Conservation (phyloP, 2,888 invertebrate genomes). For the Lepidocyrtinus sp. region DNA sequence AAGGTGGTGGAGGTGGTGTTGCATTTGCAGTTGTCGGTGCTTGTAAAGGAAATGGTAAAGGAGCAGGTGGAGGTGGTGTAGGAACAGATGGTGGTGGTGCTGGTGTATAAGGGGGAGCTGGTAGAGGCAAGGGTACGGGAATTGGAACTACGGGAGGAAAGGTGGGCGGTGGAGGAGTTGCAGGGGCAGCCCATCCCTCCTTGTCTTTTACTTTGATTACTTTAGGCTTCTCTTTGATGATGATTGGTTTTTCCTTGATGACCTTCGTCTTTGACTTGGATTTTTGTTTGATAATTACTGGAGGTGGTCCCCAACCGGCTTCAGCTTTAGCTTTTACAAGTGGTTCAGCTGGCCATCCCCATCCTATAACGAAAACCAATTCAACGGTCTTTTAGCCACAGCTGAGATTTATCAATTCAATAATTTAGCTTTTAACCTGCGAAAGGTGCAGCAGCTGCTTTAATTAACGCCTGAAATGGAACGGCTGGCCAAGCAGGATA, state of each 20-base stretch:
- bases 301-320: neutral
- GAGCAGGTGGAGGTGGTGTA: neutral
- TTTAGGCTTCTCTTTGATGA: neutral
- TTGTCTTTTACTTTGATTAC: neutral
- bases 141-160: neutral
- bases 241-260: neutral
- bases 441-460: no score
- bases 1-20: neutral
- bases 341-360: neutral
- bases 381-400: no score
- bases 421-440: no score
- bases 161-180: neutral
- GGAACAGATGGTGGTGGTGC: neutral
- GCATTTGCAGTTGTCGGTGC: neutral
- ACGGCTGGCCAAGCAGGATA: neutral
- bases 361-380: no score
- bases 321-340: neutral
- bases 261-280: neutral
- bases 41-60: neutral
- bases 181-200: neutral
- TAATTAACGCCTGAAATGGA: no score
- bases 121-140: neutral
- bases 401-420: no score
- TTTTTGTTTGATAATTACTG: neutral
- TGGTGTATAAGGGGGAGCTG: neutral